Evolutionary conservation across 2,113 vertebrate species (phyloP).

Genomic region (Lepisosteus oculatus): DNA sequence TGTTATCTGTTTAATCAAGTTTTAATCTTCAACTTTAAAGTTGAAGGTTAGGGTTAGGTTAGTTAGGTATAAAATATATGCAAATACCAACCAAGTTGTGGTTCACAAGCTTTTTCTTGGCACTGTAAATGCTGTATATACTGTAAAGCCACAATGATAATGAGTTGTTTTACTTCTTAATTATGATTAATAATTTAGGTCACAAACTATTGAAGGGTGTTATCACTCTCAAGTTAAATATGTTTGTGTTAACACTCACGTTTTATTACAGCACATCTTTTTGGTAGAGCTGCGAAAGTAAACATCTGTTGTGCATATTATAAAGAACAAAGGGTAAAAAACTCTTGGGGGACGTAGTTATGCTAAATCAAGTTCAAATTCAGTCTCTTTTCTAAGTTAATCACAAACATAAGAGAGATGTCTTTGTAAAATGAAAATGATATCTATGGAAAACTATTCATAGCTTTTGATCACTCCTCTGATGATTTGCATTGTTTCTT

Average conservation of each 20-base stretch:
- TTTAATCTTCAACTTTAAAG: too few relatives aligned
- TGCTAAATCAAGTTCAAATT: not conserved
- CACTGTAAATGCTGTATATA: too few relatives aligned
- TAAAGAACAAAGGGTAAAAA: not conserved
- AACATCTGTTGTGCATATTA: not conserved
- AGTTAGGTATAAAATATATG: too few relatives aligned
- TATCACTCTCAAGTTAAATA: not conserved
- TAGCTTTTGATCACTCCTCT: too few relatives aligned
- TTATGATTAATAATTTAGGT: not conserved
- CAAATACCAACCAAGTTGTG: too few relatives aligned
- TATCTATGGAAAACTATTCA: too few relatives aligned
- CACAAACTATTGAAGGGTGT: not conserved
- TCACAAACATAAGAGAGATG: not conserved
- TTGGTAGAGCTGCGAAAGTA: not conserved
- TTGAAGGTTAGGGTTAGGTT: too few relatives aligned
- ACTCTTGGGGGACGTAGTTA: conserved; percentile 1
- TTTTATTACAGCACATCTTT: not conserved
- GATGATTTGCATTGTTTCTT: too few relatives aligned
- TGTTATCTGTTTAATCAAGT: too few relatives aligned
- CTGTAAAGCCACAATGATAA: not conserved
- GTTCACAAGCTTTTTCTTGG: too few relatives aligned
- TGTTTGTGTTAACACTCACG: not conserved
- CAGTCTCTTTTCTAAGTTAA: not conserved
- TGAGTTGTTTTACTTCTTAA: not conserved
- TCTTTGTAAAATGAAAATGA: not conserved